Base-by-base conservation (phyloP, 1,140 invertebrate genomes). In the Drosophila arawakana region DNA sequence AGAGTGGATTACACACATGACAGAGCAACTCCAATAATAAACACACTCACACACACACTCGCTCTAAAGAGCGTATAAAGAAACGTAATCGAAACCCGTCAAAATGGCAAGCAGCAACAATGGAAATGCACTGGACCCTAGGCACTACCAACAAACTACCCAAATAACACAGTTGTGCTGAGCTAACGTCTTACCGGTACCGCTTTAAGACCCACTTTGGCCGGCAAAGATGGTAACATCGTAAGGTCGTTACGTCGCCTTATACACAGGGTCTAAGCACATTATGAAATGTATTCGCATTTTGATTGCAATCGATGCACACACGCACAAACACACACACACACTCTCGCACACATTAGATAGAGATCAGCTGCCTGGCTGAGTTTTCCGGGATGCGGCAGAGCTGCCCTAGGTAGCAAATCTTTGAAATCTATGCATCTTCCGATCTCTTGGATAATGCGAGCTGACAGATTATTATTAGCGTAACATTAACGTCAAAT, bases 401-500 rank as follows among this genome's bases (percentile, higher is more conserved):
- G 44, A 11, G n/a, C n/a, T 39, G n/a, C 54, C 55, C 54, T 63
- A 70, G 72, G 66, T 74, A 62, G 41, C 35, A 60, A 58, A 73
- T 72, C 50, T 35, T 50, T 44, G 39, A 49, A 44, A 60, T 54
- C 52, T 21, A 46, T 59, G 66, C 25, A 30, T 30, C 25, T 30
- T 30, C 6, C 25, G 25, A 30, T 30, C 25, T 30, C 25, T 30
- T 3, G 25, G 25, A 30, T 30, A 80, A 89, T 90, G 72, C 66
- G 70, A 85, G 80, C 88, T 91, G 88, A 91, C 80, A 91, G 90
- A 90, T 91, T 91, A 91, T 91, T 86, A 91, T 91, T 91, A 90
- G 90, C 90, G 90, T 86, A 91, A 91, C 90, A 91, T 91, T 91
- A 91, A 91, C 89, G 88, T 89, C 88, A 91, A 91, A 91, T 91